phyloP scores from a whole-genome alignment of 2,797 vertebrate species.

The Aeoliscus strigatus region DNA sequence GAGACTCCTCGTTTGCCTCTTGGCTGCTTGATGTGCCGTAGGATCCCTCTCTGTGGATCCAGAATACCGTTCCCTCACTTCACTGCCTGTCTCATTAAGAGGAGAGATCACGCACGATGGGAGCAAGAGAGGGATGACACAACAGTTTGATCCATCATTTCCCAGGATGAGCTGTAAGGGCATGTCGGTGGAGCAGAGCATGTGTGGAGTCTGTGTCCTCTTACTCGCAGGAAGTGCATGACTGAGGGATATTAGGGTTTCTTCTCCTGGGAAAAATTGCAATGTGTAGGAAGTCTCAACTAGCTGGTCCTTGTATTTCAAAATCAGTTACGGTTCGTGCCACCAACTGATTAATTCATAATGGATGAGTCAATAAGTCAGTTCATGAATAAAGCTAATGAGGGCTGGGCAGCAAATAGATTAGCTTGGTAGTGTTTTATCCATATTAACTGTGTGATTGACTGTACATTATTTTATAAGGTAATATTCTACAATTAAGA shows the following conservation, averaged over 20 bases:
- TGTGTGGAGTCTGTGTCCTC: slow-evolving; percentile 11
- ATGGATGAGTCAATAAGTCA: no score
- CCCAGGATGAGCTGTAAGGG: slow-evolving; percentile 31
- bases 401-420: no score
- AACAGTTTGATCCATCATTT: slow-evolving; percentile 37
- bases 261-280: slow-evolving; percentile 19
- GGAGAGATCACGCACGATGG: slow-evolving; percentile 31
- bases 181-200: slow-evolving; percentile 20
- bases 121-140: slow-evolving; percentile 35
- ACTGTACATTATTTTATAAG: no score
- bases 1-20: slow-evolving; percentile 15
- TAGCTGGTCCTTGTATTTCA: no score
- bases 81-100: slow-evolving; percentile 49
- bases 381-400: no score
- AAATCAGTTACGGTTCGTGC: no score
- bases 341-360: no score
- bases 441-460: no score
- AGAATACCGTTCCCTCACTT: slow-evolving; percentile 51
- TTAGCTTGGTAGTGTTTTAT: no score
- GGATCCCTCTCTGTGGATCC: slow-evolving; percentile 34
- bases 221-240: slow-evolving; percentile 3
- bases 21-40: slow-evolving; percentile 42
- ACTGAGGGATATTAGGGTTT: slow-evolving; percentile 22
- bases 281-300: no score
- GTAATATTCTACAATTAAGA: no score